Evolutionary conservation across 2,888 invertebrate species (phyloP).

Genomic region (Arrhopalites spinosus): DNA sequence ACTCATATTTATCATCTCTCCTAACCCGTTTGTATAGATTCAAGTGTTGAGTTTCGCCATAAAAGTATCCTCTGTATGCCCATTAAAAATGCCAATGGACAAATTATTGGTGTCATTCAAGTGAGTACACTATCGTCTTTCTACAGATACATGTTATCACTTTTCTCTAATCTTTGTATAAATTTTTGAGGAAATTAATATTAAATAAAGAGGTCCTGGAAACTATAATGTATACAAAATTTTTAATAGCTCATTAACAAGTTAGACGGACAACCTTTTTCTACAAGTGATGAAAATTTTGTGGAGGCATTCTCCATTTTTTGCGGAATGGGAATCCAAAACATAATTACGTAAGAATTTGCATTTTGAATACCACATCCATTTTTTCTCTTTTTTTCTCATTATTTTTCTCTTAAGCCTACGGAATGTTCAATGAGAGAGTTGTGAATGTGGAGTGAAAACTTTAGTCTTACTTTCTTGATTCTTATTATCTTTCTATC

Average conservation of each 20-base stretch:
- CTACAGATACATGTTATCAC: not conserved
- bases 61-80: constrained; percentile 93
- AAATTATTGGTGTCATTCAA: constrained; percentile 91
- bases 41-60: constrained; percentile 80
- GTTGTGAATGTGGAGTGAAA: not conserved
- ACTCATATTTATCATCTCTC: no score
- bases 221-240: not conserved
- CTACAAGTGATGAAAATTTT: constrained; percentile 94
- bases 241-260: constrained; percentile 76
- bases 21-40: no score
- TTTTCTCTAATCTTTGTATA: not conserved
- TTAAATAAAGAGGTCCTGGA: not conserved
- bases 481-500: not conserved
- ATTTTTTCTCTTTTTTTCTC: no score
- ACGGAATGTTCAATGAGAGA: not conserved
- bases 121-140: constrained; percentile 58
- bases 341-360: constrained; percentile 79
- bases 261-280: constrained; percentile 86
- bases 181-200: not conserved
- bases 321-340: constrained; percentile 96
- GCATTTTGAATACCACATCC: not conserved
- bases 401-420: no score
- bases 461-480: not conserved
- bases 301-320: constrained; percentile 97
- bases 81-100: constrained; percentile 88